These are phyloP conservation scores for Gibbula magus DNA, from an alignment of 2,888 invertebrate genomes.

Conservation along the genomic window DNA sequence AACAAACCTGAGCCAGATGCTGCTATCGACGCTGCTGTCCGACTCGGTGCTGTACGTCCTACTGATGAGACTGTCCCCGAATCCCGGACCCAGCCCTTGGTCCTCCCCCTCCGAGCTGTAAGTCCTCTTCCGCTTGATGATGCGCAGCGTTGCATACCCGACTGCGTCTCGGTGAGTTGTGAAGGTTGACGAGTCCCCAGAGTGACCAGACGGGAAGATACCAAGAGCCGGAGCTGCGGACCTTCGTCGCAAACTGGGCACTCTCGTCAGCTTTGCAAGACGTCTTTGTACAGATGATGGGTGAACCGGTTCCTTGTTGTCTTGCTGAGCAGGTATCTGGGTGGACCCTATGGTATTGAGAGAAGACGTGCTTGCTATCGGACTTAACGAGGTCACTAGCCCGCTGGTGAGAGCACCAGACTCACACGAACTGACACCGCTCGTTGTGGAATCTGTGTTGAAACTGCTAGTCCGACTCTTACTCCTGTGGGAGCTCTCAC, in stretches of 20 bases:
- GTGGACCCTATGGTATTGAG: conserved; percentile 45
- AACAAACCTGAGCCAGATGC: neutral
- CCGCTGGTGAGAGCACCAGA: conserved; percentile 76
- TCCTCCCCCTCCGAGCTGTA: conserved; percentile 63
- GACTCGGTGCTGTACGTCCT: conserved; percentile 56
- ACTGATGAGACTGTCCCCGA: conserved; percentile 28
- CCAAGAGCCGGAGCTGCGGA: conserved; percentile 52
- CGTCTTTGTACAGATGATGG: conserved; percentile 68
- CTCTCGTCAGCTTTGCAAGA: conserved; percentile 66
- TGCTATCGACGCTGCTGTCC: conserved; percentile 43
- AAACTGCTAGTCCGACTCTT: conserved; percentile 78
- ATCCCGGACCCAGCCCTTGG: conserved; percentile 18
- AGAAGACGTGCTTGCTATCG: conserved; percentile 88
- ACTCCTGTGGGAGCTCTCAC: conserved; percentile 72
- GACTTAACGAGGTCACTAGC: conserved; percentile 81
- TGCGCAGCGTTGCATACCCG: conserved; percentile 74
- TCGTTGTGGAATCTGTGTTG: conserved; percentile 84
- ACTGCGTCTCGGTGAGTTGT: conserved; percentile 72
- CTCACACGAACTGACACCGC: conserved; percentile 88
- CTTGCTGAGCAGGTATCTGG: conserved; percentile 35
- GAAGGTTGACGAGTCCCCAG: conserved; percentile 42
- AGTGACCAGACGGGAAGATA: conserved; percentile 33
- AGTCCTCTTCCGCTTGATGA: conserved; percentile 70
- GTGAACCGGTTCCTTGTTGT: conserved; percentile 72
- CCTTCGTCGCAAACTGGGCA: conserved; percentile 65